Conservation (phyloP, 2,888 invertebrate species). For the Eurois occulta region DNA sequence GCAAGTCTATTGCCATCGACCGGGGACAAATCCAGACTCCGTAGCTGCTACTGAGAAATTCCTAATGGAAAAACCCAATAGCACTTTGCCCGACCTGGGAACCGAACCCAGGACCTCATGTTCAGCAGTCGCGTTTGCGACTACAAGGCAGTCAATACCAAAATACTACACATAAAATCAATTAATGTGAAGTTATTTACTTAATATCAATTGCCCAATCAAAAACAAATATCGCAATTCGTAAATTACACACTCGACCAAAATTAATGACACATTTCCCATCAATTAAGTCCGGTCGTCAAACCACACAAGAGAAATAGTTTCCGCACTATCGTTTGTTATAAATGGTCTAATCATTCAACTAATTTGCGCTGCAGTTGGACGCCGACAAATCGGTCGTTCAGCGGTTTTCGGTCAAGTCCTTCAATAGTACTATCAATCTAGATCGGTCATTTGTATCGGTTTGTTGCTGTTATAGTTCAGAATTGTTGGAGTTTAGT, state of each 20-base stretch:
- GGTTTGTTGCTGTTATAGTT: conserved; percentile 23
- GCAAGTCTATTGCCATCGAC: too few relatives aligned
- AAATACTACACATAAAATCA: not conserved
- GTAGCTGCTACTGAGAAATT: too few relatives aligned
- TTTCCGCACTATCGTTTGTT: conserved; percentile 26
- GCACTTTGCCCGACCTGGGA: too few relatives aligned
- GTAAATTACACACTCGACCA: conserved; percentile 12
- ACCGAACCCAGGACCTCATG: too few relatives aligned
- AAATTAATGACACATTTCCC: conserved; percentile 27
- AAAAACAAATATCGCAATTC: not conserved
- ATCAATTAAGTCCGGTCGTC: conserved; percentile 39
- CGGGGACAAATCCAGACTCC: too few relatives aligned
- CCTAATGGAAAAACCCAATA: too few relatives aligned
- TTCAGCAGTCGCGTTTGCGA: too few relatives aligned
- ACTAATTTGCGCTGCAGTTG: conserved; percentile 37
- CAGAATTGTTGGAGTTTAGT: not conserved
- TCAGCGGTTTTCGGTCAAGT: conserved; percentile 32
- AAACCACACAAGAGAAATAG: conserved; percentile 57
- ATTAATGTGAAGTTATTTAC: not conserved
- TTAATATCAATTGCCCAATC: not conserved
- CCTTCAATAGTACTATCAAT: conserved; percentile 32
- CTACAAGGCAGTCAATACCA: too few relatives aligned
- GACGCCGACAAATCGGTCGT: conserved; percentile 46
- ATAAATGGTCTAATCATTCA: conserved; percentile 46
- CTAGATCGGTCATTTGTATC: conserved; percentile 33